These are phyloP conservation scores for Coregonus clupeaformis DNA, from an alignment of 2,113 vertebrate genomes.

Conservation along the genomic window DNA sequence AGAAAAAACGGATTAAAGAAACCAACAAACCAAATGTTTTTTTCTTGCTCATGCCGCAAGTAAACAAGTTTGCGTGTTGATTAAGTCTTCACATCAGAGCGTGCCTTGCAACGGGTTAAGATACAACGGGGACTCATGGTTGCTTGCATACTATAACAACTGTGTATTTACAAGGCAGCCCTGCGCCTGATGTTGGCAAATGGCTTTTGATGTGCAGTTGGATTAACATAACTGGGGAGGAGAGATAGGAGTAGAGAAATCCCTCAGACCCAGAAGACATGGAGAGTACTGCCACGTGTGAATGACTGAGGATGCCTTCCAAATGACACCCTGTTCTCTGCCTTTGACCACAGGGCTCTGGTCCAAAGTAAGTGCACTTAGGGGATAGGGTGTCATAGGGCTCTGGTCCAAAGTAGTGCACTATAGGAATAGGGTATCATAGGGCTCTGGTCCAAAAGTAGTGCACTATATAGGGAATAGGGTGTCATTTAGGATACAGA, in stretches of 20 bases:
- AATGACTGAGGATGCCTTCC: slow-evolving; percentile 52
- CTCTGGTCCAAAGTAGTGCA: too few relatives aligned
- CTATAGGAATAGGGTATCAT: too few relatives aligned
- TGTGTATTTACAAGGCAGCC: slow-evolving; percentile 53
- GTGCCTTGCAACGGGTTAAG: slow-evolving; percentile 59
- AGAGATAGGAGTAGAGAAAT: slow-evolving; percentile 63
- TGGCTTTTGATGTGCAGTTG: slow-evolving; percentile 71
- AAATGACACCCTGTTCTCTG: too few relatives aligned
- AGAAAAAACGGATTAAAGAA: not conserved
- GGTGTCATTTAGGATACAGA: too few relatives aligned
- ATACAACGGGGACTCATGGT: slow-evolving; percentile 69
- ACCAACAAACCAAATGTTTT: slow-evolving; percentile 39
- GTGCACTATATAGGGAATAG: too few relatives aligned
- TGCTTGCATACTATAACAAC: slow-evolving; percentile 66
- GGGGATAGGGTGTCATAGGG: too few relatives aligned
- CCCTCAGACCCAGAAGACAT: slow-evolving; percentile 68
- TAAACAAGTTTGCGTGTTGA: slow-evolving; percentile 68
- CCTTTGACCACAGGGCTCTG: too few relatives aligned
- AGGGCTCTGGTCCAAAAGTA: too few relatives aligned
- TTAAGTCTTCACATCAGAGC: slow-evolving; percentile 71
- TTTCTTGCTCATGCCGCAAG: slow-evolving; percentile 64
- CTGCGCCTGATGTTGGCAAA: slow-evolving; percentile 69
- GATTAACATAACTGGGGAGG: slow-evolving; percentile 72
- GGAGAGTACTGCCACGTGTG: slow-evolving; percentile 65
- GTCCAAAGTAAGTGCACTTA: too few relatives aligned